Evolutionary conservation across 1,140 invertebrate genomes (phyloP).

Genomic region (Carposina sasakii): DNA sequence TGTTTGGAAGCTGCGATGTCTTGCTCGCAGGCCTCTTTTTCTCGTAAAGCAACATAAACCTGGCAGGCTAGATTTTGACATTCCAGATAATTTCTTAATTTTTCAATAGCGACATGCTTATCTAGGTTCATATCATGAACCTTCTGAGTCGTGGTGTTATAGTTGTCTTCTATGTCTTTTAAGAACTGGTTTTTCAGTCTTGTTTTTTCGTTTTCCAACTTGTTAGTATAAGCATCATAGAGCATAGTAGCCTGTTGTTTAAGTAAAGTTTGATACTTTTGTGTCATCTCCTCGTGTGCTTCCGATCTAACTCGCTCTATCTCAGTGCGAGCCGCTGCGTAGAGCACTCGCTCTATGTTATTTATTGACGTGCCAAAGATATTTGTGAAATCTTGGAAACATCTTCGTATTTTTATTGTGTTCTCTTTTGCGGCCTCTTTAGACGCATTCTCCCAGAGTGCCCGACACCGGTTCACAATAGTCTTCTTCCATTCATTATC

Average conservation of each 20-base stretch:
- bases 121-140: conserved; percentile 54
- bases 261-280: conserved; percentile 29
- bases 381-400: conserved; percentile 41
- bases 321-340: conserved; percentile 36
- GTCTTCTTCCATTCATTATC: conserved; percentile 41
- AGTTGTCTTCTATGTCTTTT: conserved; percentile 26
- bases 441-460: conserved; percentile 32
- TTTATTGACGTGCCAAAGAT: conserved; percentile 42
- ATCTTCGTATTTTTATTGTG: conserved; percentile 39
- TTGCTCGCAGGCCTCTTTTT: conserved; percentile 43
- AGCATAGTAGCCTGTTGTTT: conserved; percentile 45
- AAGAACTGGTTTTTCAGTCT: conserved; percentile 41
- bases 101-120: conserved; percentile 52
- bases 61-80: conserved; percentile 58
- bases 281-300: conserved; percentile 33
- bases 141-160: conserved; percentile 27
- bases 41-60: conserved; percentile 57
- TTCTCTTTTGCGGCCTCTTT: conserved; percentile 33
- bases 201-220: conserved; percentile 35
- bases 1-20: conserved; percentile 34
- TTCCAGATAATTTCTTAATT: conserved; percentile 39
- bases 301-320: conserved; percentile 36
- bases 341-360: conserved; percentile 43
- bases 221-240: conserved; percentile 39
- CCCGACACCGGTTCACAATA: conserved; percentile 25